Base-by-base conservation (phyloP, 2,888 invertebrate species). In the Scaptomyza flava region DNA sequence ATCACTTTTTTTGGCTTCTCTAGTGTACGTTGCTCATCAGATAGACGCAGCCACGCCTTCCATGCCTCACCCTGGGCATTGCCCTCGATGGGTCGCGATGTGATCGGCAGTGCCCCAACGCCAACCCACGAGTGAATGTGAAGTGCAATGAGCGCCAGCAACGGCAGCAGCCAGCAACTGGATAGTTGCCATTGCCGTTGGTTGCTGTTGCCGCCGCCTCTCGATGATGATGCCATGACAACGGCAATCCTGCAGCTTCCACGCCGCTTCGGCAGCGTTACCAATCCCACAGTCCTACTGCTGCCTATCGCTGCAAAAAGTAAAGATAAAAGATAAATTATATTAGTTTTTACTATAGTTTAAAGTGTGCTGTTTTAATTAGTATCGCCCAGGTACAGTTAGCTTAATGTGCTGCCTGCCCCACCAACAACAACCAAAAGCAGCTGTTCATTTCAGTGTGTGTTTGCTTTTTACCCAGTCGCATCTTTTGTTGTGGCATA, bases 81-180 rank as follows among this genome's bases (percentile, higher is more conserved):
- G 62, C 90, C 90, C 73, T 91, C 92, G 30, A 92, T 90, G 57
- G 92, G 92, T 20, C 92, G 91, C 53, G 92, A 92, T 36, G 92
- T 92, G 45, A 92, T 90, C 34, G 92, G 92, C 75, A 92, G 74
- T n/a, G 89, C 86, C 52, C 70, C 67, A 27, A 61, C 68, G 11
- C 41, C 70, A 2, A 2, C 30, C 9, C 62, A 46, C 50, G 61
- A 51, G 42, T 50, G 56, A 47, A 70, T 47, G 12, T 50, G 30
- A 11, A 47, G 68, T 17, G 45, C 64, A 27, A 34, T 20, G 33
- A 68, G 47, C 66, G 77, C 47, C 72, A 77, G 51, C 58, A 76
- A 20, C 52, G 54, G 23, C 42, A 51, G 17, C 46, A 52, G 36
- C 51, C 65, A 50, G 30, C 66, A 12, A n/a, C 50, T 14, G 65